Base-by-base conservation (phyloP, 2,888 invertebrate genomes). In the Camptogramma bilineatum region DNA sequence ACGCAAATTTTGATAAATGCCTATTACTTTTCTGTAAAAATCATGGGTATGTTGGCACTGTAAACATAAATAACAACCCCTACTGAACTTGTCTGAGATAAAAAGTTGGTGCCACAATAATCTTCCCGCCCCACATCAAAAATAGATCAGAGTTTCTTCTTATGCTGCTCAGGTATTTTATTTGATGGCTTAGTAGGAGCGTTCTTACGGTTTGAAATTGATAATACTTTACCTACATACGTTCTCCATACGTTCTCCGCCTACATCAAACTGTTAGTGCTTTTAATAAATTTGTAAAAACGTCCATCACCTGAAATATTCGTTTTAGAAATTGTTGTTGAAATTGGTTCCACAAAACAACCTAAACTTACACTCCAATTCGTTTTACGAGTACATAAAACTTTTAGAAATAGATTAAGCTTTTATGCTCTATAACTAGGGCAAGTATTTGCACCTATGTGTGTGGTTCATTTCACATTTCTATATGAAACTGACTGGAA, bases 401-500 rank as follows among this genome's bases (percentile, higher is more conserved):
- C 13, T 39, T 39, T 39, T 39, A 39, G 34, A 13, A 39, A 13
- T 10, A 2, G 34, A 10, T 39, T 10, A 39, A 39, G 34, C 34
- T 39, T 13, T 39, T 39, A 39, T 39, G 9, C 34, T 39, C 34
- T 48, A 17, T 46, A 57, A 42, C 28, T 47, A 52, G 50, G 21
- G 19, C 54, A 56, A 31, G 62, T 58, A 53, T 63, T 50, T 16
- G 44, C 51, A 59, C 24, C 48, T 31, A 31, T 31, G 10, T 21
- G 4, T 58, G 69, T 72, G 71, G 71, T 75, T 74, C 77, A 73
- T 75, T 77, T 72, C 73, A 69, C 71, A 73, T 71, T 80, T 75
- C 82, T 65, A 81, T 79, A 80, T 77, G 76, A 79, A 74, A 70
- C 75, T 64, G 76, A 48, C 34, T 39, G 47, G 68, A 73, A 76